These are phyloP conservation scores for Drosophila cyrtoloma DNA, from an alignment of 2,888 invertebrate species.

Conservation along the genomic window DNA sequence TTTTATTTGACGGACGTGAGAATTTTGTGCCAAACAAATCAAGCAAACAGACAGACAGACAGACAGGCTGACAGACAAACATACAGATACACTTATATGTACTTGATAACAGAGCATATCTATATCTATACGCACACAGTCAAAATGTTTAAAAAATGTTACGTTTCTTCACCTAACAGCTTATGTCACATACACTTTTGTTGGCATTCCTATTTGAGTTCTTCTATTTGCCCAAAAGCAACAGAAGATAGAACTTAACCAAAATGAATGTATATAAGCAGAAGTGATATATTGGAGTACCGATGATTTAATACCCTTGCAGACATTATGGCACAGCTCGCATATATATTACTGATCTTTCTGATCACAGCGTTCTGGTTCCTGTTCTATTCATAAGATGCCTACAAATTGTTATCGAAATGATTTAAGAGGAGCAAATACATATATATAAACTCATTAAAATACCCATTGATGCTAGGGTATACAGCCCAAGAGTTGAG, in stretches of 20 bases:
- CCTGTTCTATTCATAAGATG: neutral
- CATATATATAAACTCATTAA: neutral
- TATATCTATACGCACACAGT: slow-evolving; percentile 26
- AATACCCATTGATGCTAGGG: neutral
- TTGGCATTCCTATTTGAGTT: slow-evolving; percentile 65
- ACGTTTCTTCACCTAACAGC: slow-evolving; percentile 50
- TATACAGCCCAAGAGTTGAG: slow-evolving; percentile 5
- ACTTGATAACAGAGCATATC: slow-evolving; percentile 72
- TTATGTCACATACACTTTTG: slow-evolving; percentile 59
- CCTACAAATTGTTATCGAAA: neutral
- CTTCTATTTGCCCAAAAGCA: slow-evolving; percentile 40
- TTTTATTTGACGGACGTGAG: slow-evolving; percentile 73
- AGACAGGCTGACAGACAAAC: slow-evolving; percentile 21
- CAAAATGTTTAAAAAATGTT: slow-evolving; percentile 39
- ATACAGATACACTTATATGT: slow-evolving; percentile 37
- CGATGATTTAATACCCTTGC: neutral
- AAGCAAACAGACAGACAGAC: slow-evolving; percentile 34
- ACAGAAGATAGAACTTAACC: slow-evolving; percentile 1
- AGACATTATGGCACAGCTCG: neutral
- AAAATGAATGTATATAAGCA: neutral
- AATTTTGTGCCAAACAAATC: slow-evolving; percentile 72
- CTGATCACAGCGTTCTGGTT: neutral
- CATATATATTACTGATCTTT: neutral
- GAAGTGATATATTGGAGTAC: neutral
- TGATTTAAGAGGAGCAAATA: neutral